Base-by-base conservation (phyloP, 2,888 invertebrate genomes). In the Ceraclea dissimilis region DNA sequence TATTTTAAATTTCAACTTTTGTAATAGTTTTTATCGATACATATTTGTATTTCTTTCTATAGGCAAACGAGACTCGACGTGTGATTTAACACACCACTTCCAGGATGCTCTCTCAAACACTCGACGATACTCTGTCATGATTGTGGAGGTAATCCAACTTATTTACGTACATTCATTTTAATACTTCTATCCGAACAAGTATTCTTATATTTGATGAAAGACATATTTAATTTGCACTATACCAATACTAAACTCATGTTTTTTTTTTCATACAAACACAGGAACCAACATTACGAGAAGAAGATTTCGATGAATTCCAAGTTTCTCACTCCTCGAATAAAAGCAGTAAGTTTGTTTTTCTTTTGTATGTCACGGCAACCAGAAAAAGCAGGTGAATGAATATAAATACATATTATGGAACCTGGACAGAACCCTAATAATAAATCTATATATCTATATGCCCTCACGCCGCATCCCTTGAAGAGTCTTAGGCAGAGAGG, bases 71-170 rank as follows among this genome's bases (percentile, higher is more conserved):
- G 39, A 39, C 39, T n/a, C 46, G 10, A 4, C 18, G 34, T 33
- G 11, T 31, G 54, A 51, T 55, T 56, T 52, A 44, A 55, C 48
- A 39, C 18, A 26, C n/a, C 33, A 49, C 16, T 44, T 53, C 26
- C 20, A 44, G 22, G 47, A 49, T 26, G 50, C 43, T 16, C 47
- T 55, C 13, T 72, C 72, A 62, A 75, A 74, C 65, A 74, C 74
- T 53, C 68, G 68, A 66, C 68, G 75, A 64, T 68, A 74, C 61
- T 73, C 75, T 61, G 72, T 75, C 62, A 68, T 69, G 66, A 70
- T 76, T 68, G 66, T 74, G 63, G 75, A 73, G 67, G 76, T 76
- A 64, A 68, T 71, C 6, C n/a, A 17, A 11, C 8, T n/a, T n/a
- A n/a, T n/a, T n/a, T n/a, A n/a, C n/a, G n/a, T n/a, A n/a, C n/a